Percentiles rank a stretch among this genome's conserved stretches.
Evolutionary conservation across 2,888 invertebrate species (phyloP).

Genomic region (Stenichneumon culpator): DNA sequence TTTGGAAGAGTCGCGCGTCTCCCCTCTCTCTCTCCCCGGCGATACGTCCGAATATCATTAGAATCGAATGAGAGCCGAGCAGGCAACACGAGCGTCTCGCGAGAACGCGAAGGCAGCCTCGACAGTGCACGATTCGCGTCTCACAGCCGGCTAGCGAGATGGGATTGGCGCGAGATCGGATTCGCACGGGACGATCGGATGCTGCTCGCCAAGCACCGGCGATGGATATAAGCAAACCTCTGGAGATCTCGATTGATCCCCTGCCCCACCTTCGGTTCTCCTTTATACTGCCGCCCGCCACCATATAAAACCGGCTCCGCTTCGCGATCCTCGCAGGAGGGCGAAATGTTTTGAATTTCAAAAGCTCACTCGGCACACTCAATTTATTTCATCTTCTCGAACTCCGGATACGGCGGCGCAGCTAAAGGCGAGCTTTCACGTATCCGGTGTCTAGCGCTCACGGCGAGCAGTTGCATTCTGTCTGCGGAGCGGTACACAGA

Average conservation of each 20-base stretch:
- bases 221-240: slow-evolving; percentile 32
- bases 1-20: slow-evolving; percentile 43
- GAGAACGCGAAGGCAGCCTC: not conserved
- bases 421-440: slow-evolving; percentile 31
- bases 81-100: not conserved
- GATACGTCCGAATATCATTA: slow-evolving; percentile 43
- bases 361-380: slow-evolving; percentile 63
- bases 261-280: not conserved
- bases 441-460: slow-evolving; percentile 41
- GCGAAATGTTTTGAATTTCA: slow-evolving; percentile 67
- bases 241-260: slow-evolving; percentile 55
- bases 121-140: not conserved
- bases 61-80: not conserved
- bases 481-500: not conserved
- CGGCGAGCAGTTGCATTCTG: slow-evolving; percentile 30
- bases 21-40: not conserved
- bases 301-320: slow-evolving; percentile 8
- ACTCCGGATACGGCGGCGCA: slow-evolving; percentile 16
- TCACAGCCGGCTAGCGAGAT: not conserved
- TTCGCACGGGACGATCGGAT: not conserved
- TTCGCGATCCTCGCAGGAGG: slow-evolving; percentile 26
- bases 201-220: not conserved
- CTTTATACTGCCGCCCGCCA: slow-evolving; percentile 20
- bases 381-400: slow-evolving; percentile 66
- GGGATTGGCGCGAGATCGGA: not conserved